Evolutionary conservation across 2,888 invertebrate genomes (phyloP).

Genomic region (Aelia acuminata): DNA sequence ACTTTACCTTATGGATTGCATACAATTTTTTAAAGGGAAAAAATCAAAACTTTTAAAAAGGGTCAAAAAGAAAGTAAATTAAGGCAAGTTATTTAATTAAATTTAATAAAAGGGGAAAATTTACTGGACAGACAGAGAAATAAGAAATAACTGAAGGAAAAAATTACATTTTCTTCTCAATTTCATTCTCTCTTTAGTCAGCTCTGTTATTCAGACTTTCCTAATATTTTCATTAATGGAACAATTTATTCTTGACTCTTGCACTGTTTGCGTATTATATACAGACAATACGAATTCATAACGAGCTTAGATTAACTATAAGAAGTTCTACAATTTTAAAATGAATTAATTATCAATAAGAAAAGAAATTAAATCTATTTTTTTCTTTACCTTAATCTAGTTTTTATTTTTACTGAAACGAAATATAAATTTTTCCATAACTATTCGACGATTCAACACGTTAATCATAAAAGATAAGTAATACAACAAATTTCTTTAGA

Average conservation of each 20-base stretch:
- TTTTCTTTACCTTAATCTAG: too few relatives aligned
- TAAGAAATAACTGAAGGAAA: not conserved
- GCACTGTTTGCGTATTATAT: not conserved
- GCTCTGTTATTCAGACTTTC: not conserved
- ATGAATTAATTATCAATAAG: too few relatives aligned
- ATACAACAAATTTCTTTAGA: too few relatives aligned
- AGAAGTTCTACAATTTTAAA: too few relatives aligned
- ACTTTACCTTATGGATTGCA: not conserved
- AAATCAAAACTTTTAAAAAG: not conserved
- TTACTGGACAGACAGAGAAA: not conserved
- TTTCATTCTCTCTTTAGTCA: not conserved
- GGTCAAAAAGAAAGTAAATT: not conserved
- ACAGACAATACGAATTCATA: not conserved
- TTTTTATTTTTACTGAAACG: too few relatives aligned
- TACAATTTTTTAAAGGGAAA: not conserved
- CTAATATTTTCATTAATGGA: not conserved
- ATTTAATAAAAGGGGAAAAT: constrained; percentile 20
- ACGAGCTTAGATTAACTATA: too few relatives aligned
- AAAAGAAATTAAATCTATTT: too few relatives aligned
- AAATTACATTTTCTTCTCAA: constrained; percentile 25
- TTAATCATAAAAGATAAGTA: too few relatives aligned
- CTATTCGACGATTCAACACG: too few relatives aligned
- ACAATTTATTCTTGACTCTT: not conserved
- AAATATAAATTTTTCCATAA: too few relatives aligned
- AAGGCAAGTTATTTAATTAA: not conserved